These are phyloP conservation scores for Agrochola litura DNA, from an alignment of 2,888 invertebrate species.

Conservation along the genomic window DNA sequence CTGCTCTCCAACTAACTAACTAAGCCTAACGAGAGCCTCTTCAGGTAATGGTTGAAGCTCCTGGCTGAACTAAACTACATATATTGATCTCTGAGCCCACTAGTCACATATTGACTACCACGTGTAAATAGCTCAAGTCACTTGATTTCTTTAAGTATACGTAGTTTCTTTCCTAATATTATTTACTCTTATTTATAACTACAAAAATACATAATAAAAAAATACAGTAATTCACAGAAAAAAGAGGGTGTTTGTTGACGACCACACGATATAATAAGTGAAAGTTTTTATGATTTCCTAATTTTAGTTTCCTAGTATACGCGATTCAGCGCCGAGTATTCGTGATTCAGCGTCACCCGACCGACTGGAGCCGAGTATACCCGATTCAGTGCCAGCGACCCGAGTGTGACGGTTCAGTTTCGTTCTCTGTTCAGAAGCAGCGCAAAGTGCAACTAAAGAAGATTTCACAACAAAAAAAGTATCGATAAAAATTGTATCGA, in stretches of 20 bases:
- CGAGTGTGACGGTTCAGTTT: neutral
- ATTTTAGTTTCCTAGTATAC: too few relatives aligned
- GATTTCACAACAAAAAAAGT: neutral
- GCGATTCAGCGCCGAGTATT: neutral
- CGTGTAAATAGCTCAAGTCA: neutral
- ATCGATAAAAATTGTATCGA: slow-evolving; percentile 64
- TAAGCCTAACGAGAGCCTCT: neutral
- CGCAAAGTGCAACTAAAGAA: neutral
- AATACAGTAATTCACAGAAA: neutral
- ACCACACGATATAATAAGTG: neutral
- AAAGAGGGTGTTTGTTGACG: neutral
- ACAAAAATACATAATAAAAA: neutral
- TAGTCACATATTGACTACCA: neutral
- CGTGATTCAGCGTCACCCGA: neutral
- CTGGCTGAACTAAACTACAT: neutral
- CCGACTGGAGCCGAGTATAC: neutral
- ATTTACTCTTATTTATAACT: too few relatives aligned
- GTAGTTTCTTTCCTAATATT: neutral
- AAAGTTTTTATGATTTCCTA: neutral
- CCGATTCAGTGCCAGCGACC: neutral
- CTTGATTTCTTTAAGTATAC: neutral
- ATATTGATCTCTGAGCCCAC: neutral
- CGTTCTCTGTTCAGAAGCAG: neutral
- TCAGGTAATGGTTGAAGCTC: neutral
- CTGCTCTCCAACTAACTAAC: neutral